phyloP scores from a whole-genome alignment of 1,140 invertebrate genomes.

The Hydropsyche tenuis region DNA sequence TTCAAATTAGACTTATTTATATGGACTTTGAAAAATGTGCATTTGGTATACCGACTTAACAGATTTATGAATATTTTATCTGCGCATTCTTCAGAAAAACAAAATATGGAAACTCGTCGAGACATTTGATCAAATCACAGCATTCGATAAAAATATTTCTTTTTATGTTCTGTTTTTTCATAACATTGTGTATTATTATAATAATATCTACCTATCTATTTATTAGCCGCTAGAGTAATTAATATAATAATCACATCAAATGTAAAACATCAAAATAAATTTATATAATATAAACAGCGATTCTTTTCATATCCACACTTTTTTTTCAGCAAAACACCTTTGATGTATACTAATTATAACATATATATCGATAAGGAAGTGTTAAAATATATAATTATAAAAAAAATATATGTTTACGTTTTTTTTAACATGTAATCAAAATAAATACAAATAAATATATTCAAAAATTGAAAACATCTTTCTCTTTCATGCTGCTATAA shows the following conservation, averaged over 20 bases:
- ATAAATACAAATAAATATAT: conserved; percentile 2
- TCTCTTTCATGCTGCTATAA: too few relatives aligned
- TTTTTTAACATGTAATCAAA: neutral
- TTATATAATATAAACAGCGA: neutral
- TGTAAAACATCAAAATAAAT: conserved; percentile 15
- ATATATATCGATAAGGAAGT: neutral
- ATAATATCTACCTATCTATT: neutral
- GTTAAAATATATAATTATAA: conserved; percentile 10
- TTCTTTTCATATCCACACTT: too few relatives aligned
- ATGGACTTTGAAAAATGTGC: too few relatives aligned
- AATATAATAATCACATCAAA: neutral
- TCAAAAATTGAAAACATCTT: neutral
- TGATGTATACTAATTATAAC: neutral
- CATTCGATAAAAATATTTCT: neutral
- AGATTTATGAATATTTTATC: too few relatives aligned
- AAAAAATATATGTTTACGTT: conserved; percentile 6
- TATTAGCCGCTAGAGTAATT: conserved; percentile 2
- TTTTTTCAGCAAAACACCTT: neutral
- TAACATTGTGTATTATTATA: neutral
- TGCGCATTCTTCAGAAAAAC: too few relatives aligned
- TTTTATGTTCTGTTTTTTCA: too few relatives aligned
- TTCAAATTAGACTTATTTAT: too few relatives aligned
- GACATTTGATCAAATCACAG: conserved; percentile 1
- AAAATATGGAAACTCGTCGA: too few relatives aligned
- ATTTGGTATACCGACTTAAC: too few relatives aligned